Evolutionary conservation across 2,888 invertebrate genomes (phyloP), one percentile per base, ranked within the genome.

Genomic region (Callimorpha dominula): DNA sequence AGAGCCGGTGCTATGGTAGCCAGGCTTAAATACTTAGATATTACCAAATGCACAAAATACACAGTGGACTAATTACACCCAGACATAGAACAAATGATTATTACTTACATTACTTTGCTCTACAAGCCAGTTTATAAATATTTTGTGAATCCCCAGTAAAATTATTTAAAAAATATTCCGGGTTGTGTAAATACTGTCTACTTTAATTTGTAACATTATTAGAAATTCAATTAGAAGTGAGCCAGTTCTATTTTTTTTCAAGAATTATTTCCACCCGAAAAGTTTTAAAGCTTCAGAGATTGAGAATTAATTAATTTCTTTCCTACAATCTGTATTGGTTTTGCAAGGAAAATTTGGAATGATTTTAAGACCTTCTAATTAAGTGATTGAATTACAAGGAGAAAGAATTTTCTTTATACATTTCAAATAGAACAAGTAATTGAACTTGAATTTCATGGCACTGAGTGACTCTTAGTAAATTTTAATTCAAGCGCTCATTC

Each of bases 261-360:
- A 65, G 65, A 64, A 76, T 68, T 62, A 66, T 60, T 70, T 68
- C 60, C 64, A 71, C 66, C 73, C 60, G 6, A 52, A 73, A 71
- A 77, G 68, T 78, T 80, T 74, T 67, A 73, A 71, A 77, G 68
- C 77, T 80, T 74, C 68, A 66, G 65, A 73, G 75, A 80, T 78
- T 73, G 76, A 40, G 74, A 78, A 80, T 80, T 81, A 78, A 79
- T 83, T 81, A 73, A 62, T 76, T 79, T 75, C 69, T 74, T 75
- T 76, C 64, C 42, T 17, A 43, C 43, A 70, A 67, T 75, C 40
- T 20, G 54, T 72, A 43, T 70, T 65, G n/a, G 68, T 65, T 78
- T 72, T 68, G 20, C 20, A 43, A 57, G 57, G 43, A 20, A 57
- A 68, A 76, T 49, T 75, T 42, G 54, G 62, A 77, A 73, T 72